phyloP scores from a whole-genome alignment of 2,888 invertebrate genomes.

The Leptodirus hochenwartii region DNA sequence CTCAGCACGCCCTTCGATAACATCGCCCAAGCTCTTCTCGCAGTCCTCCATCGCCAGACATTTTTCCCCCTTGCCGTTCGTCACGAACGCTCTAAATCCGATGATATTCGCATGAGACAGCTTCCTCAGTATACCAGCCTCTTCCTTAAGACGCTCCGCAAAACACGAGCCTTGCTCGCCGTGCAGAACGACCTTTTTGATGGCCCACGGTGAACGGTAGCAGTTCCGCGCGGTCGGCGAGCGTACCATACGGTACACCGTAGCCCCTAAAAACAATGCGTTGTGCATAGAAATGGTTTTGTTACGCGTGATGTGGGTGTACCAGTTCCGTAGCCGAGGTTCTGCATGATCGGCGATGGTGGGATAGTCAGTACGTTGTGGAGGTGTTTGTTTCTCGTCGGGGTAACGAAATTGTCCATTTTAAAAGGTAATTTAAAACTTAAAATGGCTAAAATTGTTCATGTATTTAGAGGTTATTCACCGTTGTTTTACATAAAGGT shows the following conservation, averaged over 20 bases:
- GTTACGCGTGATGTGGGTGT: slow-evolving; percentile 11
- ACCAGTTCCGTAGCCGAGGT: slow-evolving; percentile 65
- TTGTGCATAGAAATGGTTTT: not conserved
- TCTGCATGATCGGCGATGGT: slow-evolving; percentile 51
- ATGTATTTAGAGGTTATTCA: no score
- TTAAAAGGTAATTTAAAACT: no score
- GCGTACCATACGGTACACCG: slow-evolving; percentile 56
- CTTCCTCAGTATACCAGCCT: slow-evolving; percentile 49
- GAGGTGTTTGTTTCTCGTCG: no score
- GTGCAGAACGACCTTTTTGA: slow-evolving; percentile 49
- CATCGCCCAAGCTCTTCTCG: slow-evolving; percentile 48
- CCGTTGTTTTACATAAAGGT: no score
- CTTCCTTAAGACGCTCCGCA: slow-evolving; percentile 40
- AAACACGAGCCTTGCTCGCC: slow-evolving; percentile 27
- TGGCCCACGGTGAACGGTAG: slow-evolving; percentile 68
- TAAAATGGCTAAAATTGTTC: no score
- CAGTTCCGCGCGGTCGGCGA: slow-evolving; percentile 46
- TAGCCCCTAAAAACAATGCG: slow-evolving; percentile 37
- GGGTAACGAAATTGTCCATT: no score
- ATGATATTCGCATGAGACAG: slow-evolving; percentile 69
- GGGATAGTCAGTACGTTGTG: slow-evolving; percentile 37
- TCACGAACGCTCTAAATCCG: slow-evolving; percentile 44
- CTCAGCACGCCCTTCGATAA: slow-evolving; percentile 49
- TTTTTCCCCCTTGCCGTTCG: slow-evolving; percentile 33
- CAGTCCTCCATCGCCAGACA: slow-evolving; percentile 69